Evolutionary conservation across 2,888 invertebrate species (phyloP).

Genomic region (Epinotia bilunana): DNA sequence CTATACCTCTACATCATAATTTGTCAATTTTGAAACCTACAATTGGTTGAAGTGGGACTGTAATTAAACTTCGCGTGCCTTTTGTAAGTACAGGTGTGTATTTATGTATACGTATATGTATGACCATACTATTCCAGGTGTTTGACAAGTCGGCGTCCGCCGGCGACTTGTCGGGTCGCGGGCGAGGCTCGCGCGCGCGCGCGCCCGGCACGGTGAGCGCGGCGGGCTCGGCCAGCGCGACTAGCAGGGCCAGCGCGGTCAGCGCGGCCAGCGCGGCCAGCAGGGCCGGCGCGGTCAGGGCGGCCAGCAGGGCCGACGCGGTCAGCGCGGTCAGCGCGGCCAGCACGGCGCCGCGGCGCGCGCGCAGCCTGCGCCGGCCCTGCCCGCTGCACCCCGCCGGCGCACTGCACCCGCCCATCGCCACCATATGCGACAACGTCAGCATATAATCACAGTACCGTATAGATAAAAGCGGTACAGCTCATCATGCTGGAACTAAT

Average conservation of each 20-base stretch:
- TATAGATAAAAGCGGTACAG: too few species aligned
- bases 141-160: constrained; percentile 73
- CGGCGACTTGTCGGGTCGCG: constrained; percentile 59
- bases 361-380: constrained; percentile 69
- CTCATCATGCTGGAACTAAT: too few species aligned
- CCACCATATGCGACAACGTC: constrained; percentile 76
- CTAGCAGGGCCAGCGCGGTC: constrained; percentile 53
- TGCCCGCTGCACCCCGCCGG: constrained; percentile 72
- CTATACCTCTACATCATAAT: too few species aligned
- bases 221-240: constrained; percentile 48
- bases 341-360: constrained; percentile 51
- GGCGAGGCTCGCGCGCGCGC: constrained; percentile 47
- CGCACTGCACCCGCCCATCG: constrained; percentile 53
- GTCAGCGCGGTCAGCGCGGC: constrained; percentile 38
- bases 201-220: constrained; percentile 53
- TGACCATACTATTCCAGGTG: constrained; percentile 50
- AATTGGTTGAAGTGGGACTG: too few species aligned
- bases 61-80: too few species aligned
- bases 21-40: too few species aligned
- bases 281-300: constrained; percentile 61
- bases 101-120: too few species aligned
- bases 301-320: constrained; percentile 48
- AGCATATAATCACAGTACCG: constrained; percentile 62
- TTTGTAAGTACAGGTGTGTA: too few species aligned
- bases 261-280: constrained; percentile 46